Percentiles rank a stretch among this genome's conserved stretches.
Conservation (phyloP, 1,140 invertebrate species). For the Asobara japonica region DNA sequence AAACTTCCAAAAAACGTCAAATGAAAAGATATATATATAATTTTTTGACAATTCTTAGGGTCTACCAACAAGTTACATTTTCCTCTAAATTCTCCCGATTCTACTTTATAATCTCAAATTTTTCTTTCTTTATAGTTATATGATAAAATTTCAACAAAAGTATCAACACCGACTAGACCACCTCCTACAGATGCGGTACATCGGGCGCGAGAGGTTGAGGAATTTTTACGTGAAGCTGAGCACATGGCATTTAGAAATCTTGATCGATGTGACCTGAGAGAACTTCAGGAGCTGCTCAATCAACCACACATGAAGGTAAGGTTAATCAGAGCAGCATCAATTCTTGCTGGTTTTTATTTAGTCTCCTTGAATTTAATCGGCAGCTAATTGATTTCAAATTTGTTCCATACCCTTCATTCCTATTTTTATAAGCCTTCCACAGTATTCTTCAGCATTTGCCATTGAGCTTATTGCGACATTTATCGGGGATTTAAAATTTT, state of each 20-base stretch:
- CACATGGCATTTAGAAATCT: slow-evolving; percentile 65
- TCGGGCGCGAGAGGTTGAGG: slow-evolving; percentile 79
- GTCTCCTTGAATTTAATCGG: neutral
- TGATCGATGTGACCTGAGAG: slow-evolving; percentile 79
- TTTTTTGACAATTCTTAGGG: no score
- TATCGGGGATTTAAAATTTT: no score
- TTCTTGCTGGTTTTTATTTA: neutral
- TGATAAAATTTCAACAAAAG: slow-evolving; percentile 83
- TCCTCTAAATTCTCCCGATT: no score
- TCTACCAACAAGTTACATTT: no score
- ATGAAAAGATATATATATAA: no score
- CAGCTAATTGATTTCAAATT: neutral
- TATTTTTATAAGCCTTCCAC: neutral
- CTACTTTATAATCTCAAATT: neutral
- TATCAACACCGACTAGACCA: slow-evolving; percentile 77
- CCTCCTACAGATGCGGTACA: slow-evolving; percentile 83
- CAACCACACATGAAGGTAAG: slow-evolving; percentile 89
- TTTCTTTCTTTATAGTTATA: slow-evolving; percentile 74
- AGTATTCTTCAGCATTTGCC: neutral
- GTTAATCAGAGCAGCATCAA: neutral
- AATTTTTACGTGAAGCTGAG: slow-evolving; percentile 71
- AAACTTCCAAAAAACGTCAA: no score
- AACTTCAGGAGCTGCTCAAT: slow-evolving; percentile 82
- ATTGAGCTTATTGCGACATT: no score
- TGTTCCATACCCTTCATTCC: neutral